Percentiles rank a stretch among this genome's conserved stretches.
Conservation (phyloP, 2,797 vertebrate species). For the Molothrus ater region DNA sequence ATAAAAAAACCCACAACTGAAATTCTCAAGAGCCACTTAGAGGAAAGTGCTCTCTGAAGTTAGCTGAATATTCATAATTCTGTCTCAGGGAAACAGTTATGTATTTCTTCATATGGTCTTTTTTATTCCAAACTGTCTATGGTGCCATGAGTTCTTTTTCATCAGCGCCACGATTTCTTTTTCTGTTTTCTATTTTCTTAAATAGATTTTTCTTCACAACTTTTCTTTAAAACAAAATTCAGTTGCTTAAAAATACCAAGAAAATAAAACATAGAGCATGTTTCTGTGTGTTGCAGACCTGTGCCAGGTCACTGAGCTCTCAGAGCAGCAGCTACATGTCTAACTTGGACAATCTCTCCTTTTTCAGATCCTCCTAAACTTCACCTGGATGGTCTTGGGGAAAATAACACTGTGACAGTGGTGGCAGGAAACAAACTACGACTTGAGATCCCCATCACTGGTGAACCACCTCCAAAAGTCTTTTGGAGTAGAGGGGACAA, state of each 20-base stretch:
- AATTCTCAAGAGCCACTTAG: background rate
- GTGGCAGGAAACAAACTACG: slow-evolving; percentile 96
- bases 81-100: background rate
- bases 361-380: slow-evolving; percentile 92
- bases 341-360: background rate
- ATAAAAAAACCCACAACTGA: background rate
- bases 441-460: slow-evolving; percentile 91
- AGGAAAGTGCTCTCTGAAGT: background rate
- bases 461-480: slow-evolving; percentile 92
- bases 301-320: background rate
- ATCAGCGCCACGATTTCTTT: background rate
- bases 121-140: background rate
- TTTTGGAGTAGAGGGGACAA: slow-evolving; percentile 96
- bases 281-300: background rate
- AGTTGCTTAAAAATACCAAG: background rate
- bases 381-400: slow-evolving; percentile 89
- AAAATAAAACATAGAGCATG: background rate
- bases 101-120: background rate
- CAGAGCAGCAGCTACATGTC: background rate
- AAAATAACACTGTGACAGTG: slow-evolving; percentile 90
- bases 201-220: background rate
- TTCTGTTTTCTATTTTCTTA: background rate
- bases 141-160: background rate
- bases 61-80: background rate
- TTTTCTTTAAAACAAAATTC: background rate